A percentile compares a stretch with the other conserved stretches of the same genome.
These are phyloP conservation scores for Carabus problematicus DNA, from an alignment of 2,888 invertebrate species.

Conservation along the genomic window DNA sequence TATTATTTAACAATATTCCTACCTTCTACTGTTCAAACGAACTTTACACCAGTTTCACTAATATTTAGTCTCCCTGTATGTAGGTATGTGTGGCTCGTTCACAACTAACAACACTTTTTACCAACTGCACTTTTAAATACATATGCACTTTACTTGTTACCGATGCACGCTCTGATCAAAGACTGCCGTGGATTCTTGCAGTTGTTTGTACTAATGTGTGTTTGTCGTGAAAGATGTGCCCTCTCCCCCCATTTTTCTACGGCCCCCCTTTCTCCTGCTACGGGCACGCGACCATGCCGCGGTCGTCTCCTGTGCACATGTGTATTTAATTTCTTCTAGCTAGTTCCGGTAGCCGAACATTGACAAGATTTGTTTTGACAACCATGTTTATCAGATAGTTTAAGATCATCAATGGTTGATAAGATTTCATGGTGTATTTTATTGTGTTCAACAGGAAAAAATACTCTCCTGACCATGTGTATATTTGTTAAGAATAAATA, in stretches of 20 bases:
- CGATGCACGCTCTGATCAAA: too few relatives aligned
- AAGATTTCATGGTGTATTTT: too few relatives aligned
- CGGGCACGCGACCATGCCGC: conserved; percentile 3
- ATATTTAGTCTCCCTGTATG: background rate
- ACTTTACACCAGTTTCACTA: background rate
- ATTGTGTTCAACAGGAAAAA: too few relatives aligned
- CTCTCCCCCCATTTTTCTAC: background rate
- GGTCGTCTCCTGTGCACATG: background rate
- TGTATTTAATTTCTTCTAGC: too few relatives aligned
- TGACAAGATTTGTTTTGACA: background rate
- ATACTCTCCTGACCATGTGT: too few relatives aligned
- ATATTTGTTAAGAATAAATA: too few relatives aligned
- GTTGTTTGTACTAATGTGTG: too few relatives aligned
- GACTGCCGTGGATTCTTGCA: too few relatives aligned
- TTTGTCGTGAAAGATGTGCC: too few relatives aligned
- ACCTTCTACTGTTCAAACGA: background rate
- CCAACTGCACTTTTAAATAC: background rate
- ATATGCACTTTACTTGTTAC: background rate
- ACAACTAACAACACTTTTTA: background rate
- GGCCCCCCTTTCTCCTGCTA: background rate
- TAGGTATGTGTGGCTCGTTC: background rate
- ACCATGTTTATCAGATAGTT: background rate
- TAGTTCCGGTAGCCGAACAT: conserved; percentile 1
- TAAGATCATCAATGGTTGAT: too few relatives aligned
- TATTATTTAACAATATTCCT: background rate